A percentile compares a stretch with the other conserved stretches of the same genome.
Evolutionary conservation across 2,888 invertebrate genomes (phyloP).

Genomic region (Ptychoptera albimana): DNA sequence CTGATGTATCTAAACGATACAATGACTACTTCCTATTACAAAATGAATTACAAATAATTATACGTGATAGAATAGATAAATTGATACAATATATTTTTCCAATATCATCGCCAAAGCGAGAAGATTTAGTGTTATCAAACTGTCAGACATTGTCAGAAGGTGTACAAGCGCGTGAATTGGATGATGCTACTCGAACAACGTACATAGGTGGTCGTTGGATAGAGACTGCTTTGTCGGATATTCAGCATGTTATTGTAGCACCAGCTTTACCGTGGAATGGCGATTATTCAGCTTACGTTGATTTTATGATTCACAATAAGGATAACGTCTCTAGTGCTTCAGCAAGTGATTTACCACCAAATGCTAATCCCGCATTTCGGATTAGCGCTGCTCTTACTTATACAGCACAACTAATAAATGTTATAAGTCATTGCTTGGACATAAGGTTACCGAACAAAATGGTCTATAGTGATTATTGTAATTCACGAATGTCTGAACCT

Average conservation of each 20-base stretch:
- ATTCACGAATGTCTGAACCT: conserved; percentile 48
- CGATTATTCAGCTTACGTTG: conserved; percentile 61
- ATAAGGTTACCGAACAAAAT: conserved; percentile 62
- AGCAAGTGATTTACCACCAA: conserved; percentile 37
- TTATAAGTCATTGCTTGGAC: conserved; percentile 71
- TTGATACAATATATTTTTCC: conserved; percentile 55
- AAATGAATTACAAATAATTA: conserved; percentile 39
- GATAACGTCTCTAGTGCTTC: conserved; percentile 26
- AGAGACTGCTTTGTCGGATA: conserved; percentile 47
- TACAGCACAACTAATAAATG: conserved; percentile 67
- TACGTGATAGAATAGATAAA: conserved; percentile 41
- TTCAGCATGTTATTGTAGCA: conserved; percentile 63
- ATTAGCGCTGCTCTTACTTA: conserved; percentile 72
- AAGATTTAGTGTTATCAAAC: conserved; percentile 2
- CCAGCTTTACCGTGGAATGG: conserved; percentile 71
- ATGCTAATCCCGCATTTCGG: conserved; percentile 51
- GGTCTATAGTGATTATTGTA: conserved; percentile 67
- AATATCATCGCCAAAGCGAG: conserved; percentile 22
- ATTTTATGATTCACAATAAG: conserved; percentile 49
- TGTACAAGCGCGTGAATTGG: conserved; percentile 28
- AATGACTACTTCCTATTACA: conserved; percentile 34
- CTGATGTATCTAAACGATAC: conserved; percentile 34
- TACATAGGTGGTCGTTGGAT: conserved; percentile 66
- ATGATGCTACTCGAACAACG: conserved; percentile 62
- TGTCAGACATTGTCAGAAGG: conserved; percentile 16